A percentile compares a stretch with the other conserved stretches of the same genome.
phyloP scores from a whole-genome alignment of 2,113 vertebrate genomes.

The Mesitornis unicolor region DNA sequence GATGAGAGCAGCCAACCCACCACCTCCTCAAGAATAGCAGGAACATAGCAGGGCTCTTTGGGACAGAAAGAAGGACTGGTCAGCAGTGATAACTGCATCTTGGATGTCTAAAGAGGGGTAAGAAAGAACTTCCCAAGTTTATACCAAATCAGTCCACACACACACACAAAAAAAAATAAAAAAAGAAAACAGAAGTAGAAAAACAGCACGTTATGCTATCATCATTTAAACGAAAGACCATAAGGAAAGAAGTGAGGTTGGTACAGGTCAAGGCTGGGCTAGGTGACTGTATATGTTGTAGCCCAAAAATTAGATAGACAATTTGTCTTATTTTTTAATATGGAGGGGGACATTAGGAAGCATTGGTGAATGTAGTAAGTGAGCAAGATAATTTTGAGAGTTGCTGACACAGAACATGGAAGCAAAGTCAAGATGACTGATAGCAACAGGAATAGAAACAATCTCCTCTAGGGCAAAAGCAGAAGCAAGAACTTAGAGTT shows the following conservation, averaged over 20 bases:
- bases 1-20: background rate
- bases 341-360: background rate
- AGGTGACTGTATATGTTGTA: background rate
- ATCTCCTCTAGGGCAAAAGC: background rate
- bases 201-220: background rate
- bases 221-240: background rate
- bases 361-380: background rate
- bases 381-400: background rate
- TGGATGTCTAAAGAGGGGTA: background rate
- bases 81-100: background rate
- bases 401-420: background rate
- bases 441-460: accelerated
- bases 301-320: background rate
- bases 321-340: background rate
- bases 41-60: background rate
- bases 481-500: background rate
- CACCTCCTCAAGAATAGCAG: background rate
- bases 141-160: background rate
- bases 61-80: background rate
- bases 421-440: background rate
- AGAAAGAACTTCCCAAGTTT: background rate
- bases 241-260: background rate
- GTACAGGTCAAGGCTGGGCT: background rate
- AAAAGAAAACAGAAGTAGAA: background rate
- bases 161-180: too few species aligned